Evolutionary conservation across 2,888 invertebrate genomes (phyloP).

Genomic region (Pollenia amentaria): DNA sequence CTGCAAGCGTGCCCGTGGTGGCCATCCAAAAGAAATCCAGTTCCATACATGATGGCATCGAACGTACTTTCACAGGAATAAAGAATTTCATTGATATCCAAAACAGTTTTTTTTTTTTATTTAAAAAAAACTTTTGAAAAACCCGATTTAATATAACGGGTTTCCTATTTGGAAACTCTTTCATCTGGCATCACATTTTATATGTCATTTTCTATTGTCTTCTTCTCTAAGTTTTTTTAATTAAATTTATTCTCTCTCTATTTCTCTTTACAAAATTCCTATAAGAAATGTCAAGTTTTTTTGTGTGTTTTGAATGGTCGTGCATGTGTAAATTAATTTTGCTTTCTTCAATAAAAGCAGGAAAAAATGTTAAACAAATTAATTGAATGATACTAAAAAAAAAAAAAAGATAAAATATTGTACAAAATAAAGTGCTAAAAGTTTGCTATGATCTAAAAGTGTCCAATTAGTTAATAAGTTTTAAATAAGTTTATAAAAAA

Average conservation of each 20-base stretch:
- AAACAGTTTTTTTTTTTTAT: too few relatives aligned
- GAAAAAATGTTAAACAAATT: conserved; percentile 52
- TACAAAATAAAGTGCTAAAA: conserved; percentile 61
- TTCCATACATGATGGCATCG: too few relatives aligned
- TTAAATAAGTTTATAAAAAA: conserved; percentile 28
- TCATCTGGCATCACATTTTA: conserved; percentile 39
- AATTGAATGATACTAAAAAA: conserved; percentile 40
- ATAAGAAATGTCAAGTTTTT: conserved; percentile 66
- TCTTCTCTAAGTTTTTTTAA: background rate
- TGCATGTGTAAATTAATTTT: conserved; percentile 63
- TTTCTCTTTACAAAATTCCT: conserved; percentile 35
- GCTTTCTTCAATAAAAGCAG: conserved; percentile 47
- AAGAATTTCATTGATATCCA: too few relatives aligned
- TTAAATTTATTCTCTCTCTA: background rate
- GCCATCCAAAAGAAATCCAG: too few relatives aligned
- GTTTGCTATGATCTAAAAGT: conserved; percentile 61
- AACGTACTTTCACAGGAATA: too few relatives aligned
- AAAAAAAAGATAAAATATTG: conserved; percentile 18
- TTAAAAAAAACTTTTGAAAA: too few relatives aligned
- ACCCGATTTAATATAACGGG: too few relatives aligned
- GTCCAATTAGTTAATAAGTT: conserved; percentile 71
- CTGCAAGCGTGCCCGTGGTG: too few relatives aligned
- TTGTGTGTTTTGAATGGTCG: conserved; percentile 63
- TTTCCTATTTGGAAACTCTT: too few relatives aligned
- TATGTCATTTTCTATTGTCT: background rate